Percentiles rank a stretch among this genome's conserved stretches.
These are phyloP conservation scores for Urechis unicinctus DNA, from an alignment of 2,888 invertebrate species.

Conservation along the genomic window DNA sequence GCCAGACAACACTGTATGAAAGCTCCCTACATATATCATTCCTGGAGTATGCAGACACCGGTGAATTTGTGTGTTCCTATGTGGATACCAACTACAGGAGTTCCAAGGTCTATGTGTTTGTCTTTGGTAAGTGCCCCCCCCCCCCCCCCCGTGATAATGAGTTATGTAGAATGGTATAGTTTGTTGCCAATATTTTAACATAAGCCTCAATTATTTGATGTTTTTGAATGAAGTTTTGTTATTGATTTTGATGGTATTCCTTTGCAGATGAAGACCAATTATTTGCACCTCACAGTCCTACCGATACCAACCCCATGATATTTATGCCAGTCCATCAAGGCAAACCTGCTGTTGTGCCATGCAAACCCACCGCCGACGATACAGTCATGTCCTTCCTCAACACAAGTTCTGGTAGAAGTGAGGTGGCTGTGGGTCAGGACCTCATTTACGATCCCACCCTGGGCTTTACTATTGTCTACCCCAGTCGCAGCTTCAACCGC, in stretches of 20 bases:
- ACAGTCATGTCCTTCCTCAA: not conserved
- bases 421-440: not conserved
- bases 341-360: not conserved
- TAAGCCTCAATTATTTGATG: no score
- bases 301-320: not conserved
- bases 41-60: not conserved
- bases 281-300: not conserved
- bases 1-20: no score
- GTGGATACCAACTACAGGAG: not conserved
- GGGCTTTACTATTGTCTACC: not conserved
- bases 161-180: not conserved
- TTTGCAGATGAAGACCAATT: not conserved
- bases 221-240: no score
- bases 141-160: no score
- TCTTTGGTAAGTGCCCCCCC: not conserved
- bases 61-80: not conserved
- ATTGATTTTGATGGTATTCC: no score
- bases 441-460: not conserved
- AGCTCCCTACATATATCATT: not conserved
- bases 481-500: not conserved
- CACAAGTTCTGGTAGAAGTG: not conserved
- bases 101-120: not conserved
- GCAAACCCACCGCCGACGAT: not conserved
- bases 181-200: not conserved
- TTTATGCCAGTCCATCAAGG: not conserved